A percentile compares a stretch with the other conserved stretches of the same genome.
Conservation (phyloP, 2,888 invertebrate species). For the Chrysomela aeneicollis region DNA sequence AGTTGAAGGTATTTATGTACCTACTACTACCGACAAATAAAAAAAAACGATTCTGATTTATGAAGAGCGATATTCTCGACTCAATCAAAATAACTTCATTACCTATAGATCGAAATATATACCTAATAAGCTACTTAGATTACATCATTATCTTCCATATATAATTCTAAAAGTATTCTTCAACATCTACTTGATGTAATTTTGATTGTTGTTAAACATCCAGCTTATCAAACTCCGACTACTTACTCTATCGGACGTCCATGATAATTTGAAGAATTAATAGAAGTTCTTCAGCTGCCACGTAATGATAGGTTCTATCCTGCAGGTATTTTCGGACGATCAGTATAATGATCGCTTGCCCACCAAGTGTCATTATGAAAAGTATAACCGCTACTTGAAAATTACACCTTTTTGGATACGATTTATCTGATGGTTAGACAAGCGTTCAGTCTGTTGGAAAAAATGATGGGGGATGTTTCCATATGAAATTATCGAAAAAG, state of each 20-base stretch:
- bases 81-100: too few relatives aligned
- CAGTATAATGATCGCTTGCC: slow-evolving; percentile 44
- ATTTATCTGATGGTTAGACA: slow-evolving; percentile 42
- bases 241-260: background rate
- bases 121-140: too few relatives aligned
- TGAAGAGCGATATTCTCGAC: too few relatives aligned
- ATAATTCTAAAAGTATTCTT: too few relatives aligned
- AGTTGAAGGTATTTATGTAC: too few relatives aligned
- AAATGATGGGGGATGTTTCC: background rate
- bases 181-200: background rate
- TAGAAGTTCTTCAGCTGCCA: slow-evolving; percentile 53
- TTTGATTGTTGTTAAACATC: slow-evolving; percentile 3
- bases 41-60: too few relatives aligned
- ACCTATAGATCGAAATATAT: too few relatives aligned
- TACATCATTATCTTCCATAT: too few relatives aligned
- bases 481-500: too few relatives aligned
- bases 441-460: background rate
- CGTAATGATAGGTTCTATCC: slow-evolving; percentile 56
- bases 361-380: slow-evolving; percentile 47
- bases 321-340: slow-evolving; percentile 37
- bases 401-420: slow-evolving; percentile 41
- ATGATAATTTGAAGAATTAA: slow-evolving; percentile 53
- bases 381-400: slow-evolving; percentile 46
- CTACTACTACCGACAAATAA: too few relatives aligned
- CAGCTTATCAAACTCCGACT: background rate